Percentiles rank a stretch among this genome's conserved stretches.
These are phyloP conservation scores for Apogon talboti DNA, from an alignment of 2,797 vertebrate genomes.

Conservation along the genomic window DNA sequence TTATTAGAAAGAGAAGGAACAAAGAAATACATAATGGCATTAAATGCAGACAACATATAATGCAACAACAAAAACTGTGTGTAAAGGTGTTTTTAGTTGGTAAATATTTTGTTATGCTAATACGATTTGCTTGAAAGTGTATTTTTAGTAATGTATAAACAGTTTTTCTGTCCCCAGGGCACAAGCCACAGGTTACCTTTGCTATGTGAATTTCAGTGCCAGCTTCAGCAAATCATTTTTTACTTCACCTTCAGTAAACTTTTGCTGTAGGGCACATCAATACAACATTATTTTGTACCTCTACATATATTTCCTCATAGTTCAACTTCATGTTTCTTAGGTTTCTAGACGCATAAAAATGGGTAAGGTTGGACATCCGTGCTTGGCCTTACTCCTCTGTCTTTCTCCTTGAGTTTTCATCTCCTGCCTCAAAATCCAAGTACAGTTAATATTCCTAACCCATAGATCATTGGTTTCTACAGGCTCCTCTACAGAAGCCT, in stretches of 20 bases:
- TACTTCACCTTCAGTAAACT: slow-evolving; percentile 22
- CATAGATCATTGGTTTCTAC: slow-evolving; percentile 68
- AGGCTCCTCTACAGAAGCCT: slow-evolving; percentile 57
- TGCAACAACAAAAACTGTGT: not conserved
- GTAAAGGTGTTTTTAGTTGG: not conserved
- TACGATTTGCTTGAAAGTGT: slow-evolving; percentile 10
- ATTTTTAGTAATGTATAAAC: slow-evolving; percentile 32
- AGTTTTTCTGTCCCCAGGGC: slow-evolving; percentile 11
- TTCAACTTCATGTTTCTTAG: not conserved
- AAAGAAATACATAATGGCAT: slow-evolving; percentile 22
- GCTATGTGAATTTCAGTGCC: slow-evolving; percentile 21
- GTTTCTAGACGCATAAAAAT: too few species aligned
- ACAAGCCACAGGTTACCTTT: slow-evolving; percentile 34
- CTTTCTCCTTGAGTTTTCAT: slow-evolving; percentile 35
- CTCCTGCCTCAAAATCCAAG: slow-evolving; percentile 25
- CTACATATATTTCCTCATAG: slow-evolving; percentile 10
- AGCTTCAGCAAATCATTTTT: slow-evolving; percentile 26
- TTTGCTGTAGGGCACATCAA: slow-evolving; percentile 17
- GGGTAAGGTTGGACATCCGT: slow-evolving; percentile 8
- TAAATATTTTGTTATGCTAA: slow-evolving; percentile 16
- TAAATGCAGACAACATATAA: slow-evolving; percentile 24
- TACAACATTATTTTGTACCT: slow-evolving; percentile 7
- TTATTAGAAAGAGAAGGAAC: slow-evolving; percentile 25
- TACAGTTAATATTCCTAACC: slow-evolving; percentile 66
- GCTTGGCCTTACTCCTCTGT: slow-evolving; percentile 22